Base-by-base conservation (phyloP, 64 coral and sea anemone species). In the Montipora cactus region DNA sequence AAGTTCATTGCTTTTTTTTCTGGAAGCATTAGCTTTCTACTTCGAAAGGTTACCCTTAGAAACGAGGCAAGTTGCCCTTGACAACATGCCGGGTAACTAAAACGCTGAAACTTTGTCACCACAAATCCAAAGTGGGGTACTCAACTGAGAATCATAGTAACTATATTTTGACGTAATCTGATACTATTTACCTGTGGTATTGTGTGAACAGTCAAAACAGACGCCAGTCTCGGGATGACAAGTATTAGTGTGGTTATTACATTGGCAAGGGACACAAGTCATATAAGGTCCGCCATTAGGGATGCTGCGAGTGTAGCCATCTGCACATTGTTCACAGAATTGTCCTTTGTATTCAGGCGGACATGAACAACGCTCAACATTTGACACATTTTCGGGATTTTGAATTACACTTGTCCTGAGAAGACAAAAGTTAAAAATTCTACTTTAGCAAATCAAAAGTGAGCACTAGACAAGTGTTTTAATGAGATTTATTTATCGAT, bases 301-400 rank as follows among this genome's bases (percentile, higher is more conserved):
- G 4, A 28, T 88, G 6, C 18, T 74, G 16, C 97, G 88, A 15
- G 97, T 99, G 75, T 92, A 99, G 1, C 97, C 95, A 13, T 77
- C 19, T n/a, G 95, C 92, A 87, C 97, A 99, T 50, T 87, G 92
- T 74, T 99, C 94, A 96, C 97, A 99, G 52, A 96, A 99, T 74
- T 94, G 89, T 53, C 97, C 97, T 12, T 46, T 59, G 85, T 96
- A 99, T 50, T 99, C 78, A 16, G 10, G 47, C 0, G 97, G 97
- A 22, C 97, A 99, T 2, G 69, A 67, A 61, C 97, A 99, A 59
- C 11, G 91, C 66, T 99, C 97, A 5, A 94, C 83, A 76, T 95
- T 94, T 1, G 64, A 78, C 0, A 89, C 86, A 67, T 73, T 94
- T 8, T 81, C 78, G 23, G 18, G 47, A 22, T 44, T 46, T 16